Conservation (phyloP, 2,113 vertebrate genomes). For the Oriolus oriolus region DNA sequence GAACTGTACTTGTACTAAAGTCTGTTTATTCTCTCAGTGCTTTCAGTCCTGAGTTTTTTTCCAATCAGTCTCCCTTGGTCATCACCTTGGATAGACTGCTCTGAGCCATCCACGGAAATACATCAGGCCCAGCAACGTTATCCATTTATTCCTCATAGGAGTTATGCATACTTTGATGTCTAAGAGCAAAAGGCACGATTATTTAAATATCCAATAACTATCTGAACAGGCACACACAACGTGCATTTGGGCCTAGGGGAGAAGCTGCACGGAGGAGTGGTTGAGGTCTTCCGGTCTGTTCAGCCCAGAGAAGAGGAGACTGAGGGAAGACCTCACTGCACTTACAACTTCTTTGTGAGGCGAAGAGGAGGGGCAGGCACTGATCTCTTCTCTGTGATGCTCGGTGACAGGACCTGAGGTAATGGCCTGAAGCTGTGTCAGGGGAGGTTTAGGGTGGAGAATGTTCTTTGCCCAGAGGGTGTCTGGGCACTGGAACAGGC, state of each 20-base stretch:
- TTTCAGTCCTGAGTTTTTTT: background rate
- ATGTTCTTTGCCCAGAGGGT: background rate
- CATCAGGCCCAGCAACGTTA: background rate
- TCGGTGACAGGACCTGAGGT: rapidly evolving
- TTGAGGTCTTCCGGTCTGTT: background rate
- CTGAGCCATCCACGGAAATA: background rate
- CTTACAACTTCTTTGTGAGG: rapidly evolving
- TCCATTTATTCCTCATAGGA: background rate
- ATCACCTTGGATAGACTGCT: background rate
- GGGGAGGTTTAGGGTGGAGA: background rate
- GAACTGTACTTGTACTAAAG: background rate
- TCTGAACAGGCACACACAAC: background rate
- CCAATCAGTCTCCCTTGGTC: background rate
- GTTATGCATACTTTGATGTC: background rate
- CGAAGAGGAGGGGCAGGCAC: background rate
- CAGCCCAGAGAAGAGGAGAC: background rate
- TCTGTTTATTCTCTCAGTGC: background rate
- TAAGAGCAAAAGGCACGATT: background rate
- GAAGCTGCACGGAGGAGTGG: rapidly evolving
- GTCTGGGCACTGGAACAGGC: background rate
- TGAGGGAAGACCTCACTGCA: background rate
- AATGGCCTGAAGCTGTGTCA: background rate
- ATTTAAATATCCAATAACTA: background rate
- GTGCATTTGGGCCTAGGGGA: background rate
- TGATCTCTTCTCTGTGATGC: background rate